Evolutionary conservation across 2,113 vertebrate species (phyloP), one percentile per base, ranked within the genome.

Genomic region (Podilymbus podiceps): DNA sequence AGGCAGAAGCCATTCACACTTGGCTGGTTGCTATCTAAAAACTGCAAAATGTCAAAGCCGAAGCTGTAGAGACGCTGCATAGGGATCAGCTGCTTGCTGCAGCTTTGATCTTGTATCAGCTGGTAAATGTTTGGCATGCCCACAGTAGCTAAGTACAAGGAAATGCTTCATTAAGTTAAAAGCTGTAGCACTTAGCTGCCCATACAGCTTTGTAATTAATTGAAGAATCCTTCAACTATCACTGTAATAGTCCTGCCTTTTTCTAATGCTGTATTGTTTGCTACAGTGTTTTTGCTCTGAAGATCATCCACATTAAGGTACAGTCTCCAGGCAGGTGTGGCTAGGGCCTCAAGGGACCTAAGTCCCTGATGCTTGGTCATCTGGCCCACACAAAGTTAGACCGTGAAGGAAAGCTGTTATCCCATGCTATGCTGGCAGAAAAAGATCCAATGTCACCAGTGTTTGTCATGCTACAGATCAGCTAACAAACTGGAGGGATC

Each of bases 121-220:
- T 79, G 23, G 24, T 88, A 83, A 85, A 58, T 33, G 31, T 72
- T 46, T 95, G 79, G 75, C 77, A 60, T 60, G 38, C 19, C 59
- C 16, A 38, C 2, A 12, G 66, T 23, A 81, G 81, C 68, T 79
- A 87, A 93, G 62, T 62, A 56, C 24, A 68, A 63, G 30, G 67
- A 83, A 96, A 53, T 76, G 33, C 66, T 94, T 95, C 3, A 75
- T 95, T 88, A 90, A 72, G 28, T 77, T 92, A 91, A 96, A 94
- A 81, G 47, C 80, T 62, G 28, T 89, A 35, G 47, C 50, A 74
- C 77, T 90, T 73, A 82, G 33, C 44, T 93, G 67, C 17, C 67
- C n/a, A 35, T 55, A 15, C 28, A 89, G 10, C 49, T 75, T 64
- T 85, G 44, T 55, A 93, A 83, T 88, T 92, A 90, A 78, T 18